Evolutionary conservation across 2,113 vertebrate species (phyloP).

Genomic region (Tricholaema leucomelas): DNA sequence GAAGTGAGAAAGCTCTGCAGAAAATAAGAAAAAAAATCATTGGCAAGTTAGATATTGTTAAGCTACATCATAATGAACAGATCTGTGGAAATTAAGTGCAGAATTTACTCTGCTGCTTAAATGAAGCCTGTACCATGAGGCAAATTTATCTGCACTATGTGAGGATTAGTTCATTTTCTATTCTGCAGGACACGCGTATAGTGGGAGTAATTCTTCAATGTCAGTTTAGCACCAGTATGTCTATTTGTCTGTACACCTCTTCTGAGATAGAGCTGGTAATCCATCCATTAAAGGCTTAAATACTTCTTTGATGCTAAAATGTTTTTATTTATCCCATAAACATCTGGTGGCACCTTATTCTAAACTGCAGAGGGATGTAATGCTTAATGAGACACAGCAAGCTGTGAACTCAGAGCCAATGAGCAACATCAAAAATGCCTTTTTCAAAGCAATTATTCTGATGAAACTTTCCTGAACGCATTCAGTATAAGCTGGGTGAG

Average conservation of each 20-base stretch:
- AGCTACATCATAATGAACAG: not conserved
- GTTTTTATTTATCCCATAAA: conserved; percentile 13
- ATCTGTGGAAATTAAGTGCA: not conserved
- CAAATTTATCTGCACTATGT: not conserved
- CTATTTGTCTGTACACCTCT: not conserved
- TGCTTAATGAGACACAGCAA: not conserved
- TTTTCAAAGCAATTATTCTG: conserved; percentile 8
- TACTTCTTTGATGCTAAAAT: not conserved
- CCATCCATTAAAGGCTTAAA: conserved; percentile 11
- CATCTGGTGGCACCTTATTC: not conserved
- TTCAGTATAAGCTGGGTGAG: not conserved
- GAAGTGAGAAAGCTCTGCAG: not conserved
- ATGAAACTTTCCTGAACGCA: not conserved
- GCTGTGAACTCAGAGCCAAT: not conserved
- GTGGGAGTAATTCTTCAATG: not conserved
- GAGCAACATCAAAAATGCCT: not conserved
- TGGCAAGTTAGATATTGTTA: not conserved
- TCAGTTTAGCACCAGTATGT: conserved; percentile 2
- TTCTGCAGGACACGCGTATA: not conserved
- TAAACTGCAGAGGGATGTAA: not conserved
- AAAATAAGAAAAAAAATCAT: not conserved
- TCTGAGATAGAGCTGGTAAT: not conserved
- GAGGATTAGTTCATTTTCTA: not conserved
- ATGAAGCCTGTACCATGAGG: not conserved
- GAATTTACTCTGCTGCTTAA: not conserved